Evolutionary conservation across 2,888 invertebrate species (phyloP).

Genomic region (Cremastinae sp.): DNA sequence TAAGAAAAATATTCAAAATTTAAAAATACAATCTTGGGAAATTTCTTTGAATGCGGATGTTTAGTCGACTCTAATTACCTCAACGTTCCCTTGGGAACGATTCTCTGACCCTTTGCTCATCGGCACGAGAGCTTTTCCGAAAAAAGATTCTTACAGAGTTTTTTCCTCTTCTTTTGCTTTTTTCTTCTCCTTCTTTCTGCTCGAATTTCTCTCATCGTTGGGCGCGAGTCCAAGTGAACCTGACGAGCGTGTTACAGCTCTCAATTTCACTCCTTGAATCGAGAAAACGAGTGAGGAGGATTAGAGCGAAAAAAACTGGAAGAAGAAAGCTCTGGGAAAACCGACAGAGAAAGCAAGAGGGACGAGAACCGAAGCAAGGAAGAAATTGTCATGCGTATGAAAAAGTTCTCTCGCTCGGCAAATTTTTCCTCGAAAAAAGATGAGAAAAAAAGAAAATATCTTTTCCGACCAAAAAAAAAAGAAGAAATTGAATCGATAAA

Average conservation of each 20-base stretch:
- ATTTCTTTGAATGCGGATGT: too few relatives aligned
- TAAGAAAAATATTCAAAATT: too few relatives aligned
- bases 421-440: too few relatives aligned
- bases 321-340: conserved; percentile 18
- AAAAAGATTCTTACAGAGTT: conserved; percentile 25
- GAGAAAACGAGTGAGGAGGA: background rate
- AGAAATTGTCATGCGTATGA: too few relatives aligned
- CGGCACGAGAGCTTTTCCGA: conserved; percentile 1
- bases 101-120: conserved; percentile 25
- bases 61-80: conserved; percentile 18
- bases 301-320: background rate
- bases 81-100: background rate
- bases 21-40: too few relatives aligned
- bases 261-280: conserved; percentile 22
- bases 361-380: conserved; percentile 11
- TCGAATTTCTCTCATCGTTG: conserved; percentile 42
- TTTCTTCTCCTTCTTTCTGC: conserved; percentile 11
- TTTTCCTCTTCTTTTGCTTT: background rate
- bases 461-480: too few relatives aligned
- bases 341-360: too few relatives aligned
- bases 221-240: conserved; percentile 36
- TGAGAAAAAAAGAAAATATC: too few relatives aligned
- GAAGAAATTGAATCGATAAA: too few relatives aligned
- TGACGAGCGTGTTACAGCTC: conserved; percentile 32
- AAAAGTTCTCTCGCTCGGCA: too few relatives aligned